Evolutionary conservation across 2,888 invertebrate species (phyloP).

Genomic region (Stegophylla sp.): DNA sequence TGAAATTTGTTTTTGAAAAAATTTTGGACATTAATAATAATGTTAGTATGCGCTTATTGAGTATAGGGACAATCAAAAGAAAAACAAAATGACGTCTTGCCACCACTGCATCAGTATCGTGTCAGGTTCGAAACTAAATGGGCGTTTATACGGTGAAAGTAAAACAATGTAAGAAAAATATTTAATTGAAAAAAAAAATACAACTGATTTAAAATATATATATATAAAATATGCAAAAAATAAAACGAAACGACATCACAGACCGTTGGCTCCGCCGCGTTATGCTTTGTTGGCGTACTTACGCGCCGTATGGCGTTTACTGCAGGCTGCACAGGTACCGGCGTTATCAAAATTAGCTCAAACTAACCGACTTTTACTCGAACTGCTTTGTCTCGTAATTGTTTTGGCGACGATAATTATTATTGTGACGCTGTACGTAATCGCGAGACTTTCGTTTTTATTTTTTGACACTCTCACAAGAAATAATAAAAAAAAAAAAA

Average conservation of each 20-base stretch:
- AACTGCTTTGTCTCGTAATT: conserved; percentile 46
- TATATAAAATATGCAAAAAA: not conserved
- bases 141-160: conserved; percentile 51
- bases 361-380: conserved; percentile 56
- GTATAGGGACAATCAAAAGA: too few relatives aligned
- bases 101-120: not conserved
- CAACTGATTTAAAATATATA: not conserved
- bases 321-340: not conserved
- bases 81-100: not conserved
- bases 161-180: conserved; percentile 32
- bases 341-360: conserved; percentile 38
- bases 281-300: conserved; percentile 49
- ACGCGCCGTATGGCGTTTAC: not conserved
- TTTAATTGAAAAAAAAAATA: conserved; percentile 2
- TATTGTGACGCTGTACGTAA: conserved; percentile 22
- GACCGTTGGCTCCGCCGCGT: conserved; percentile 30
- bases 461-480: conserved; percentile 7
- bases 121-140: conserved; percentile 29
- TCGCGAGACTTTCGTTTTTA: conserved; percentile 48
- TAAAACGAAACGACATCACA: conserved; percentile 23
- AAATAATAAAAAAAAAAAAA: too few relatives aligned
- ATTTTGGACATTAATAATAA: too few relatives aligned
- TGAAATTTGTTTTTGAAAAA: too few relatives aligned
- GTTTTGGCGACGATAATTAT: conserved; percentile 57
- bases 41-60: too few relatives aligned